A percentile compares a stretch with the other conserved stretches of the same genome.
These are phyloP conservation scores for Hippocampus mohnikei DNA, from an alignment of 2,113 vertebrate species.

Conservation along the genomic window DNA sequence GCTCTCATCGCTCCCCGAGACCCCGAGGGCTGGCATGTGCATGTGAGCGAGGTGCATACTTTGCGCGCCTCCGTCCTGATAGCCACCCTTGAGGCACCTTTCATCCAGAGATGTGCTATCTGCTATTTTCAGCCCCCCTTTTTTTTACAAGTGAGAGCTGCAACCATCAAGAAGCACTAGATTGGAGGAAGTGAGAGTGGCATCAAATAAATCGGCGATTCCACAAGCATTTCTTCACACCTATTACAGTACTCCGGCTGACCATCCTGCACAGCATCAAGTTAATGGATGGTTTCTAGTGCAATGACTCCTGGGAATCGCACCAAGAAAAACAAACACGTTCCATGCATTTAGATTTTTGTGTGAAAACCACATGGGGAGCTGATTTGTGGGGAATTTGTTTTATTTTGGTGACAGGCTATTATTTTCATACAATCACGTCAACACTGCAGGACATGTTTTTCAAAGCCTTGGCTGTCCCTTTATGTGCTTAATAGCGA, in stretches of 20 bases:
- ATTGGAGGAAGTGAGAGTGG: slow-evolving; percentile 66
- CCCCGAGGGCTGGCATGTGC: slow-evolving; percentile 57
- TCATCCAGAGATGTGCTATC: slow-evolving; percentile 61
- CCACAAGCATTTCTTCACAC: slow-evolving; percentile 39
- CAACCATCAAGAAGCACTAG: slow-evolving; percentile 63
- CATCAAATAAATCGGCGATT: slow-evolving; percentile 63
- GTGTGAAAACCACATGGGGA: slow-evolving; percentile 31
- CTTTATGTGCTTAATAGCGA: slow-evolving; percentile 21
- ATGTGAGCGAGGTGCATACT: slow-evolving; percentile 68
- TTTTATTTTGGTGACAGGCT: slow-evolving; percentile 6
- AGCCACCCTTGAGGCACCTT: slow-evolving; percentile 68
- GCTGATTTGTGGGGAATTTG: not conserved
- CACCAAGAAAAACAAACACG: slow-evolving; percentile 42
- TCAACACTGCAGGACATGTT: slow-evolving; percentile 23
- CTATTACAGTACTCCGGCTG: slow-evolving; percentile 55
- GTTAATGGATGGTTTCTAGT: slow-evolving; percentile 62
- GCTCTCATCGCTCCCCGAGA: slow-evolving; percentile 65
- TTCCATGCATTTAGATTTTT: slow-evolving; percentile 43
- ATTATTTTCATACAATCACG: slow-evolving; percentile 30
- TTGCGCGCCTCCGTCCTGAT: slow-evolving; percentile 67
- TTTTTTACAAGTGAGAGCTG: slow-evolving; percentile 47
- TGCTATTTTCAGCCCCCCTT: slow-evolving; percentile 58
- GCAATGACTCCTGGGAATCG: slow-evolving; percentile 46
- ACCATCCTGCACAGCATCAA: slow-evolving; percentile 50
- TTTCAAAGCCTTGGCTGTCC: slow-evolving; percentile 24